Conservation (phyloP, 1,140 invertebrate genomes). For the Eumaeus atala region DNA sequence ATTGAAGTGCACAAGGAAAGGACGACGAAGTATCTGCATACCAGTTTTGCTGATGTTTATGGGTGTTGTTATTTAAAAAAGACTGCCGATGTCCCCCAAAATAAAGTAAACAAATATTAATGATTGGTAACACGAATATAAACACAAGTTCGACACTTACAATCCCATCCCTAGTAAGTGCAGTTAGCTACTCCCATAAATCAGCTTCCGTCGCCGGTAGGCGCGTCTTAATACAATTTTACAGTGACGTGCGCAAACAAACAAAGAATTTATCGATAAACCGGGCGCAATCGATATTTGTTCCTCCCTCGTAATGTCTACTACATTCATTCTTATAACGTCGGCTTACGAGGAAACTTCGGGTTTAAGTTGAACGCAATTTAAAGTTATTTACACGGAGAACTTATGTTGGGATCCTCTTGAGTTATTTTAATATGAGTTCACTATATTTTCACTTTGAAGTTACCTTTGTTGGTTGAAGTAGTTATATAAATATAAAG, state of each 20-base stretch:
- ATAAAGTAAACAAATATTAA: too few relatives aligned
- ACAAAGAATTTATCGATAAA: constrained; percentile 10
- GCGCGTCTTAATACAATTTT: constrained; percentile 62
- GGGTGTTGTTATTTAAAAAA: too few relatives aligned
- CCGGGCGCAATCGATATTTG: too few relatives aligned
- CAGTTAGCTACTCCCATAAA: constrained; percentile 47
- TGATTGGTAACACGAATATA: too few relatives aligned
- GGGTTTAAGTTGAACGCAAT: background rate
- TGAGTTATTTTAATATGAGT: constrained; percentile 10
- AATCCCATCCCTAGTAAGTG: constrained; percentile 38
- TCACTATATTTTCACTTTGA: background rate
- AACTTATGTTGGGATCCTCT: background rate
- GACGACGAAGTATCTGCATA: too few relatives aligned
- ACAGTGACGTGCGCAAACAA: constrained; percentile 45
- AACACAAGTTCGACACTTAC: constrained; percentile 8
- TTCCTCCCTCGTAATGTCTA: background rate
- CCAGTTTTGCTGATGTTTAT: too few relatives aligned
- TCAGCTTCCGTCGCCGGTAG: constrained; percentile 49
- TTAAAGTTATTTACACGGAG: constrained; percentile 2
- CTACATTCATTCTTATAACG: constrained; percentile 14
- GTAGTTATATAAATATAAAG: too few relatives aligned
- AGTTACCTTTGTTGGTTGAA: background rate
- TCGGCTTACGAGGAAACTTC: constrained; percentile 12
- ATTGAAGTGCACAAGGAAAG: too few relatives aligned
- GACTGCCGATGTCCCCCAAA: too few relatives aligned